Conservation (phyloP, 2,888 invertebrate species). For the Cheilosia soror region DNA sequence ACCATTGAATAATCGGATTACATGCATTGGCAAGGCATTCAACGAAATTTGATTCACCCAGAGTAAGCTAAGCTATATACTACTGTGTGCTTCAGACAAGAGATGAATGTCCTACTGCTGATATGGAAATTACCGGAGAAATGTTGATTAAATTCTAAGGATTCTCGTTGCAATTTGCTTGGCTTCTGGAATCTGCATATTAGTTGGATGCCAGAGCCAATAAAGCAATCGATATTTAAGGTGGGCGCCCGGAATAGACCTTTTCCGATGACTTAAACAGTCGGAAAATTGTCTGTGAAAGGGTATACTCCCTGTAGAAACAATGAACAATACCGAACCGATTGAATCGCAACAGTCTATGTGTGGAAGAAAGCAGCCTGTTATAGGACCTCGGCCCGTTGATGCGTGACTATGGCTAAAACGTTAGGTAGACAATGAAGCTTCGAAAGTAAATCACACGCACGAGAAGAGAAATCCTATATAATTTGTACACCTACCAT, state of each 20-base stretch:
- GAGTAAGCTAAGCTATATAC: background rate
- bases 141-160: conserved; percentile 49
- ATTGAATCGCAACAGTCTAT: conserved; percentile 1
- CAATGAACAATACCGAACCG: background rate
- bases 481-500: no score
- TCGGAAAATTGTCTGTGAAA: background rate
- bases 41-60: conserved; percentile 44
- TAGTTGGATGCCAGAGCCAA: conserved; percentile 9
- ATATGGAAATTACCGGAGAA: conserved; percentile 49
- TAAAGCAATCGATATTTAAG: conserved; percentile 37
- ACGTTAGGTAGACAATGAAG: no score
- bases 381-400: no score
- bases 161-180: conserved; percentile 21
- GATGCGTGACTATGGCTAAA: background rate
- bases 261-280: background rate
- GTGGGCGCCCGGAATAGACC: background rate
- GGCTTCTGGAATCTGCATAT: conserved; percentile 38
- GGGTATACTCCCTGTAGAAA: background rate
- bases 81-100: background rate
- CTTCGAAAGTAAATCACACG: no score
- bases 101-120: conserved; percentile 52
- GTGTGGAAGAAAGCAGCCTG: background rate
- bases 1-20: conserved; percentile 52
- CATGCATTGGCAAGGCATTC: conserved; percentile 32
- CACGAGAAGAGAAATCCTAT: no score